Evolutionary conservation across 2,113 vertebrate species (phyloP).

Genomic region (Hepsetus odoe): DNA sequence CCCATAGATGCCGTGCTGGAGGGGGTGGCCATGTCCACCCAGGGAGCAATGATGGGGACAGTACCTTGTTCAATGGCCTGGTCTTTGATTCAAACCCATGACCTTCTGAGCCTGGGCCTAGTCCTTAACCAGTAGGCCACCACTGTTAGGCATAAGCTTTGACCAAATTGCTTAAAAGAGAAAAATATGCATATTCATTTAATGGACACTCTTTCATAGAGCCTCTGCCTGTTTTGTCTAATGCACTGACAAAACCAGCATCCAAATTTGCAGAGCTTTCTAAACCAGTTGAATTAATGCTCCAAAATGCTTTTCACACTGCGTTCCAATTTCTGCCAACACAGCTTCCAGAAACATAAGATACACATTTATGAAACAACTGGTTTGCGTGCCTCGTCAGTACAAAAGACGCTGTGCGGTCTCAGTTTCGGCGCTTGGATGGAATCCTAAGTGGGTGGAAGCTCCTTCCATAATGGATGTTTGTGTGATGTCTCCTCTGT

Average conservation of each 20-base stretch:
- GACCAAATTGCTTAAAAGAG: too few relatives aligned
- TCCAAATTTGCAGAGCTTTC: neutral
- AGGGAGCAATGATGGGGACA: too few relatives aligned
- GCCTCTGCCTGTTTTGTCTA: neutral
- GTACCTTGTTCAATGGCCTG: too few relatives aligned
- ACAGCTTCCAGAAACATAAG: conserved; percentile 7
- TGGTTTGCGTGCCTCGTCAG: neutral
- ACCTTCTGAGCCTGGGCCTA: too few relatives aligned
- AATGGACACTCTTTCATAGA: neutral
- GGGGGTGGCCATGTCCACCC: too few relatives aligned
- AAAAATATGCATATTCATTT: too few relatives aligned
- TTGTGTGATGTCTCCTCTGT: conserved; percentile 24
- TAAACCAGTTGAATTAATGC: neutral
- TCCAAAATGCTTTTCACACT: conserved; percentile 1
- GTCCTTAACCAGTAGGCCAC: too few relatives aligned
- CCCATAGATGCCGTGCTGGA: too few relatives aligned
- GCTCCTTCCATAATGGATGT: conserved; percentile 20
- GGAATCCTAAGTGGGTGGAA: conserved; percentile 27
- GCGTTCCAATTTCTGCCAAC: conserved; percentile 1
- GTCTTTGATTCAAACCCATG: too few relatives aligned
- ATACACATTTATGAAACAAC: conserved; percentile 15
- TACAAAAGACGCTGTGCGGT: neutral
- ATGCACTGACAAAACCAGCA: neutral
- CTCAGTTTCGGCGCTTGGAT: neutral
- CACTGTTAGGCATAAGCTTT: too few relatives aligned